phyloP scores from a whole-genome alignment of 2,113 vertebrate genomes.

The Zeus faber region DNA sequence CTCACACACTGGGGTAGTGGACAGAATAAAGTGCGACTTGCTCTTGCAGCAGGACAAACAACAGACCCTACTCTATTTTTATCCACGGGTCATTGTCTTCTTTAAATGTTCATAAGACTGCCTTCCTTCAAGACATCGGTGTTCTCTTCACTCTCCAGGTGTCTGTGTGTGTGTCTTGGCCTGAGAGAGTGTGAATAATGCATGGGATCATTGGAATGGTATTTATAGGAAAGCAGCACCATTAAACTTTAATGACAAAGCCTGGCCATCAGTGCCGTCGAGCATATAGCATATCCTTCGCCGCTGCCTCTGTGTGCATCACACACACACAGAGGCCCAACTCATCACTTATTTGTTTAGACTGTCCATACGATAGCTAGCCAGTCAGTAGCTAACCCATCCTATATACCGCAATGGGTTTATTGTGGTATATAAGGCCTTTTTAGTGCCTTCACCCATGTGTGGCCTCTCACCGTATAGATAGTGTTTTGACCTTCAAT shows the following conservation, averaged over 20 bases:
- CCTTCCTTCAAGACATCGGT: conserved; percentile 11
- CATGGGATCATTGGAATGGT: conserved; percentile 71
- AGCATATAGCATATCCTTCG: conserved; percentile 35
- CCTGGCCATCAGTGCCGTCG: conserved; percentile 59
- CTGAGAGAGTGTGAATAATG: conserved; percentile 67
- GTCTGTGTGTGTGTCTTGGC: conserved; percentile 21
- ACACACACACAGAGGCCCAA: background rate
- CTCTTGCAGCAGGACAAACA: conserved; percentile 30
- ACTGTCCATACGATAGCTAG: conserved; percentile 19
- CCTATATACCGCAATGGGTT: background rate
- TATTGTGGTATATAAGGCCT: background rate
- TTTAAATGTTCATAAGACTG: conserved; percentile 41
- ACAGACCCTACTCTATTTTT: conserved; percentile 29
- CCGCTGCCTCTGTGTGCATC: background rate
- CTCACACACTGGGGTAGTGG: background rate
- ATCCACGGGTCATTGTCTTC: conserved; percentile 19
- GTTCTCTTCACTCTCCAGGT: conserved; percentile 32
- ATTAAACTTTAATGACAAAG: conserved; percentile 68
- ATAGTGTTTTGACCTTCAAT: background rate
- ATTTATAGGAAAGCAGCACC: conserved; percentile 69
- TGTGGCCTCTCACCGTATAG: background rate
- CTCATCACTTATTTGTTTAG: conserved; percentile 17
- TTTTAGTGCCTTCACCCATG: conserved; percentile 17
- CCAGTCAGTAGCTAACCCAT: background rate
- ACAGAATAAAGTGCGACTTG: conserved; percentile 22